Percentiles rank a stretch among this genome's conserved stretches.
Conservation (phyloP, 2,113 vertebrate species). For the Oriolus oriolus region DNA sequence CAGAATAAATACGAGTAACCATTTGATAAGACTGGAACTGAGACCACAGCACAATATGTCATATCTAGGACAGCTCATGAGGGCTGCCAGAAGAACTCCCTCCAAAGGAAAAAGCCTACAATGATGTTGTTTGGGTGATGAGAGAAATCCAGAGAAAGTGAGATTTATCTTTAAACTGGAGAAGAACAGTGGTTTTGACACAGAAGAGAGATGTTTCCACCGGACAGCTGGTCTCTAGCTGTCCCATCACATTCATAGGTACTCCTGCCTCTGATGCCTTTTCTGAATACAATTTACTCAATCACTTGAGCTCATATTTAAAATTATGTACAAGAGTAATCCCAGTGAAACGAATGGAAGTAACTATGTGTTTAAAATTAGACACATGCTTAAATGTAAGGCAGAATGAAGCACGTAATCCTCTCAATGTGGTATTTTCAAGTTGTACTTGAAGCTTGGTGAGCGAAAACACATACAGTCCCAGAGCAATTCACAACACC, state of each 20-base stretch:
- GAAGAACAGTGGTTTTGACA: neutral
- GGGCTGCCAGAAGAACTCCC: neutral
- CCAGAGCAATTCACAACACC: neutral
- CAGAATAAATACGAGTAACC: neutral
- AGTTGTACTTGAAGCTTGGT: neutral
- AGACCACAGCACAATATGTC: neutral
- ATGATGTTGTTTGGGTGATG: neutral
- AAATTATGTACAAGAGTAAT: neutral
- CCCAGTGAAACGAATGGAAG: neutral
- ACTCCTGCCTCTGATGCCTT: neutral
- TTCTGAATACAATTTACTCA: neutral
- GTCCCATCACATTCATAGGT: neutral
- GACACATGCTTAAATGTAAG: neutral
- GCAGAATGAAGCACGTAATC: slow-evolving; percentile 1
- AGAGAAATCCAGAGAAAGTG: neutral
- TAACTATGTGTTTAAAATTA: slow-evolving; percentile 12
- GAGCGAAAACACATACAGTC: neutral
- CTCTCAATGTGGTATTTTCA: neutral
- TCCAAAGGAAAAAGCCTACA: neutral
- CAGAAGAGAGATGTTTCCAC: neutral
- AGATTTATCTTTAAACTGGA: neutral
- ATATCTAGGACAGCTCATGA: neutral
- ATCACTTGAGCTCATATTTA: neutral
- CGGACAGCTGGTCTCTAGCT: neutral
- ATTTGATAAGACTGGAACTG: neutral